A percentile compares a stretch with the other conserved stretches of the same genome.
Evolutionary conservation across 37 sponge, comb jelly and placozoan species (phyloP).

Genomic region (Tethya wilhelma): DNA sequence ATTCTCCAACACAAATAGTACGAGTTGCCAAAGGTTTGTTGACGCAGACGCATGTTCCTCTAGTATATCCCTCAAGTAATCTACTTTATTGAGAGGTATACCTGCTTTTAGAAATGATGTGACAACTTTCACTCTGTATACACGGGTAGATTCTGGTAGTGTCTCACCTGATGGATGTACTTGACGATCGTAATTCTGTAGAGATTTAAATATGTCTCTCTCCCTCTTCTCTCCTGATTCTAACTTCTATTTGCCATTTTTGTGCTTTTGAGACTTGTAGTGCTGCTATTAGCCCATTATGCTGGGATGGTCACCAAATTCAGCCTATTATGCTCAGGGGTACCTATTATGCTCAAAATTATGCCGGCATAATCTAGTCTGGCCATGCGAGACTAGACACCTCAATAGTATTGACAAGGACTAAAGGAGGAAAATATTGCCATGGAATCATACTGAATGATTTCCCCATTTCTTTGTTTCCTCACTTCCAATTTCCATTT

Average conservation of each 20-base stretch:
- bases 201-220: constrained; percentile 29
- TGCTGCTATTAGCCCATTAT: constrained; percentile 11
- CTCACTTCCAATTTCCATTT: too few species aligned
- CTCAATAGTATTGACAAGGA: too few species aligned
- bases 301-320: too few species aligned
- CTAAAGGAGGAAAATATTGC: too few species aligned
- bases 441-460: too few species aligned
- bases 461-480: too few species aligned
- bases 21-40: neutral
- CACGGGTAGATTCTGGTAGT: constrained; percentile 30
- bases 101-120: constrained; percentile 49
- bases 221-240: constrained; percentile 1
- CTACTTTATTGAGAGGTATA: constrained; percentile 24
- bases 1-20: constrained; percentile 24
- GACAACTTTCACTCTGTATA: constrained; percentile 37
- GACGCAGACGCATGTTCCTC: constrained; percentile 22
- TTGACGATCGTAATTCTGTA: constrained; percentile 15
- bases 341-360: too few species aligned
- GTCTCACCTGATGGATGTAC: constrained; percentile 32
- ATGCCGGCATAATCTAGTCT: too few species aligned
- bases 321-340: too few species aligned
- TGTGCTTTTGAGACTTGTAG: constrained; percentile 32
- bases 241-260: constrained; percentile 34
- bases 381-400: too few species aligned
- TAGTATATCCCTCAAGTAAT: constrained; percentile 8